phyloP scores from a whole-genome alignment of 2,797 vertebrate species.

The Phyllotis vaccarum region DNA sequence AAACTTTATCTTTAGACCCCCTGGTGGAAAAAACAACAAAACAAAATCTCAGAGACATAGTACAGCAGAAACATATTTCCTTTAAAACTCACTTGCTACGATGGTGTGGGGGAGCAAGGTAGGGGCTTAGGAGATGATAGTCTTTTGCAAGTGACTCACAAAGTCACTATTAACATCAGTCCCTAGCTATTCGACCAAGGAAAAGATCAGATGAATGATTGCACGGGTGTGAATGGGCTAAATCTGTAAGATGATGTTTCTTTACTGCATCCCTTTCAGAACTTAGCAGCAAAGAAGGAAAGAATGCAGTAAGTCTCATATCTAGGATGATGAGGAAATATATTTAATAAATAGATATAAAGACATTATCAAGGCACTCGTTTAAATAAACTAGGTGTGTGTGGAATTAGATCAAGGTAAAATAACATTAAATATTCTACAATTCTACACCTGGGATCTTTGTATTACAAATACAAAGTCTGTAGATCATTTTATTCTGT shows the following conservation, averaged over 20 bases:
- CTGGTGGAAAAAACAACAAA: not conserved
- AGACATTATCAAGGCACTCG: not conserved
- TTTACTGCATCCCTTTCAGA: not conserved
- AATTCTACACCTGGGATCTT: not conserved
- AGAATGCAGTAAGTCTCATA: not conserved
- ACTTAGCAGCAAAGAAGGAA: not conserved
- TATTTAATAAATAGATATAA: not conserved
- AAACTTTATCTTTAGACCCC: not conserved
- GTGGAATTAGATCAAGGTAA: not conserved
- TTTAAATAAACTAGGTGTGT: not conserved
- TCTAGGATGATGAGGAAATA: not conserved
- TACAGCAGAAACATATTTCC: not conserved
- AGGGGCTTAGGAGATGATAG: not conserved
- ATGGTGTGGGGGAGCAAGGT: not conserved
- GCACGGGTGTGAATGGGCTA: not conserved
- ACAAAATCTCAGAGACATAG: not conserved
- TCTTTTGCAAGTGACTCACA: not conserved
- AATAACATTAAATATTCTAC: not conserved
- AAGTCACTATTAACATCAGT: not conserved
- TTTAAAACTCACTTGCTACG: not conserved
- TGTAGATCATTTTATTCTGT: not conserved
- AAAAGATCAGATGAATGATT: not conserved
- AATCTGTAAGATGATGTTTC: not conserved
- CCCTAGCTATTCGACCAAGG: too few relatives aligned
- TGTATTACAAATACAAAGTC: not conserved